Conservation (phyloP, 2,113 vertebrate species). For the Chelonoidis abingdonii region DNA sequence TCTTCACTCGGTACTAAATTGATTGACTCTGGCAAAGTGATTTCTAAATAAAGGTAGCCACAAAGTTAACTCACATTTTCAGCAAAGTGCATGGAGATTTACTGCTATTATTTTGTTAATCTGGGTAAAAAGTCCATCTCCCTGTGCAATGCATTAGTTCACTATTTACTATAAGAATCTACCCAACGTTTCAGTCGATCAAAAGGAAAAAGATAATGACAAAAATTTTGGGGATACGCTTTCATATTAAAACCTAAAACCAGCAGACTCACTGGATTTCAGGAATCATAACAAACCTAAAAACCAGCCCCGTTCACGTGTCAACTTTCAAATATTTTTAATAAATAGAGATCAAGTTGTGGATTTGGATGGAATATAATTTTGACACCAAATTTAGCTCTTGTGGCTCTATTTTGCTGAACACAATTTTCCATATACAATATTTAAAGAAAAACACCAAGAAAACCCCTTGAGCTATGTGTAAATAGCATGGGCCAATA, state of each 20-base stretch:
- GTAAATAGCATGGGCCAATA: not conserved
- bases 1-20: not conserved
- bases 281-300: not conserved
- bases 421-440: not conserved
- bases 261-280: not conserved
- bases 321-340: not conserved
- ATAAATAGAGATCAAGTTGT: not conserved
- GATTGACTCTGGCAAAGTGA: not conserved
- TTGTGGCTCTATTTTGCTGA: not conserved
- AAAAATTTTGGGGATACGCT: not conserved
- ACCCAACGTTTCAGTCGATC: not conserved
- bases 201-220: not conserved
- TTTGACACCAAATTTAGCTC: not conserved
- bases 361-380: not conserved
- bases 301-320: not conserved
- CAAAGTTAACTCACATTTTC: not conserved
- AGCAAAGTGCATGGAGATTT: not conserved
- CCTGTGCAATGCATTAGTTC: not conserved
- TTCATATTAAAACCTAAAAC: not conserved
- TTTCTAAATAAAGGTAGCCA: not conserved
- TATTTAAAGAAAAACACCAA: not conserved
- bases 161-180: fast-evolving
- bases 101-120: not conserved
- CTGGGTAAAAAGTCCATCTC: not conserved
- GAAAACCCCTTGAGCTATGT: not conserved